Conservation (phyloP, 2,797 vertebrate species). For the Protosalanx chinensis region DNA sequence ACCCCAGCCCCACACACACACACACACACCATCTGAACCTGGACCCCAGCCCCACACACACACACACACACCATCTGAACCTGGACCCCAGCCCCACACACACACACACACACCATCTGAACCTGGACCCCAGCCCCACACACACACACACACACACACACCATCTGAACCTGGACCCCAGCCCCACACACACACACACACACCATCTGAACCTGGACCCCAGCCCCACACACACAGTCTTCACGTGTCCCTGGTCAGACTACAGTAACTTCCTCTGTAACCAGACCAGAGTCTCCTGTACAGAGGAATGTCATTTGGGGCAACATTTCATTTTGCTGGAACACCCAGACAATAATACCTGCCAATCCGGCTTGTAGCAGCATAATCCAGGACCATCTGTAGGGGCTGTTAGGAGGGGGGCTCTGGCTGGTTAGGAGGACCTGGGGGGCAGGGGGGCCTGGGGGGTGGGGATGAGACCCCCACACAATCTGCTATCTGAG, state of each 20-base stretch:
- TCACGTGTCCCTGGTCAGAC: neutral
- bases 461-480: neutral
- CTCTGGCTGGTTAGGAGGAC: neutral
- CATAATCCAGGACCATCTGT: constrained; percentile 24
- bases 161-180: neutral
- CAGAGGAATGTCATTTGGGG: constrained; percentile 10
- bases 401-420: too few relatives aligned
- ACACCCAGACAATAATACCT: constrained; percentile 14
- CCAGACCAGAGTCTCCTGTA: constrained; percentile 4
- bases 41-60: neutral
- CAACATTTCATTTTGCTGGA: neutral
- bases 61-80: too few relatives aligned
- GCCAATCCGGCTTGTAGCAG: constrained; percentile 16
- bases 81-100: neutral
- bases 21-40: too few relatives aligned
- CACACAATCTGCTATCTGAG: neutral
- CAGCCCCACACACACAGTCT: neutral
- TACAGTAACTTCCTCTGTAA: neutral
- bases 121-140: neutral
- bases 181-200: neutral
- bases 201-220: neutral
- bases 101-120: too few relatives aligned
- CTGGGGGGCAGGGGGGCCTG: neutral
- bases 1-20: neutral
- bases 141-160: neutral